These are phyloP conservation scores for Palythoa grandiflora DNA, from an alignment of 92 coral and sea anemone genomes.

Conservation along the genomic window DNA sequence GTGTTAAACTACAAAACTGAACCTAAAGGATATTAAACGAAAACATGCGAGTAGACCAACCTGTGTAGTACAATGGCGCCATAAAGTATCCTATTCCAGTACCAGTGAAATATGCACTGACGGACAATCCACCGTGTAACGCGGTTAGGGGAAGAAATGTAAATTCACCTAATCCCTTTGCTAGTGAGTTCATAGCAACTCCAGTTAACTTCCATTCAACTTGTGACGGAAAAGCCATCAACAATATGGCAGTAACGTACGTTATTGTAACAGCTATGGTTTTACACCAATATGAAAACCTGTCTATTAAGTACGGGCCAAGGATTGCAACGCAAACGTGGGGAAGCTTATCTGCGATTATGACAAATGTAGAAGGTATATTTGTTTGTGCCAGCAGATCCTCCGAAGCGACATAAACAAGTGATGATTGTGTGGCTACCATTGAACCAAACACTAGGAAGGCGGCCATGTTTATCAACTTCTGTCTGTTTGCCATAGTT, in stretches of 20 bases:
- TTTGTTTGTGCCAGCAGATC: slow-evolving; percentile 69
- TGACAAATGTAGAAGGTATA: slow-evolving; percentile 68
- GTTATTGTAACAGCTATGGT: slow-evolving; percentile 30
- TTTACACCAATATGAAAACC: slow-evolving; percentile 38
- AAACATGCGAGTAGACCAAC: slow-evolving; percentile 29
- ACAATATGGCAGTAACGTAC: slow-evolving; percentile 50
- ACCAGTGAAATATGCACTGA: slow-evolving; percentile 73
- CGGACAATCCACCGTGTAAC: slow-evolving; percentile 57
- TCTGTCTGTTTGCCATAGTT: too few relatives aligned
- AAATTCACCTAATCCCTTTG: slow-evolving; percentile 75
- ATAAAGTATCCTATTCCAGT: slow-evolving; percentile 69
- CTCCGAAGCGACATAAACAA: slow-evolving; percentile 72
- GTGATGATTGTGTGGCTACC: slow-evolving; percentile 45
- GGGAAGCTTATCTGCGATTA: slow-evolving; percentile 69
- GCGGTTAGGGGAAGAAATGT: slow-evolving; percentile 71
- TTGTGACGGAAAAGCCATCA: slow-evolving; percentile 51
- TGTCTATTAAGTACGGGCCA: slow-evolving; percentile 55
- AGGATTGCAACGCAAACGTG: slow-evolving; percentile 46
- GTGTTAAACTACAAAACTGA: too few relatives aligned
- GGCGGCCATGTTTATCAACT: neutral
- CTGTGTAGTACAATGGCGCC: slow-evolving; percentile 81
- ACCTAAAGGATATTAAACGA: too few relatives aligned
- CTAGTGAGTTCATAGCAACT: slow-evolving; percentile 58
- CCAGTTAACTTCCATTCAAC: slow-evolving; percentile 56
- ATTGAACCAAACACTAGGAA: slow-evolving; percentile 50